Percentiles rank a stretch among this genome's conserved stretches.
Conservation (phyloP, 2,797 vertebrate species). For the Mus minutoides region DNA sequence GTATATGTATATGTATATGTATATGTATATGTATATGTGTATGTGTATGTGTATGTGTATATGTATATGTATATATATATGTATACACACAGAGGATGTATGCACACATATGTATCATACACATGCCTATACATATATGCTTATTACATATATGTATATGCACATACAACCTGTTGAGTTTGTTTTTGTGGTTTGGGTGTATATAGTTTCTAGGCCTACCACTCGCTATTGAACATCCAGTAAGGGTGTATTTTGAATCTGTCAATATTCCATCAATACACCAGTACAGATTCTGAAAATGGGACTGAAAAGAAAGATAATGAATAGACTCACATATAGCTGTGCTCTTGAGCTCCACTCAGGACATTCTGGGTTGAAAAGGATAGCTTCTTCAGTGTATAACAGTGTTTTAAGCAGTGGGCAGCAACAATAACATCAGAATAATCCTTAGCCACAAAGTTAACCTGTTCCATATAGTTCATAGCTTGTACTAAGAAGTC, state of each 20-base stretch:
- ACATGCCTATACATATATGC: not conserved
- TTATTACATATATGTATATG: not conserved
- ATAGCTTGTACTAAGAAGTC: rapidly evolving
- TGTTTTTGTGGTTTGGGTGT: not conserved
- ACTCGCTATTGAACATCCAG: not conserved
- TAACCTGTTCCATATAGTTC: not conserved
- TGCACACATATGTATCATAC: not conserved
- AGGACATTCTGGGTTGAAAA: not conserved
- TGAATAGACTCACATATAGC: not conserved
- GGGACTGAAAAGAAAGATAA: not conserved
- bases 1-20: too few species aligned
- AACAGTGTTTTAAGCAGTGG: constrained; percentile 43
- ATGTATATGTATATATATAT: not conserved
- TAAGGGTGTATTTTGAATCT: not conserved
- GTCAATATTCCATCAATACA: too few species aligned
- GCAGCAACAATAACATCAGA: not conserved
- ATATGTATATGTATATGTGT: not conserved
- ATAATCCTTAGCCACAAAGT: rapidly evolving
- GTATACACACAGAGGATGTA: too few species aligned
- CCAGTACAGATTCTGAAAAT: not conserved
- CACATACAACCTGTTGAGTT: not conserved
- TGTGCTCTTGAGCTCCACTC: rapidly evolving
- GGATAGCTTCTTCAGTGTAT: not conserved
- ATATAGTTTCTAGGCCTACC: not conserved
- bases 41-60: not conserved